Evolutionary conservation across 2,888 invertebrate species (phyloP).

Genomic region (Bellardia bayeri): DNA sequence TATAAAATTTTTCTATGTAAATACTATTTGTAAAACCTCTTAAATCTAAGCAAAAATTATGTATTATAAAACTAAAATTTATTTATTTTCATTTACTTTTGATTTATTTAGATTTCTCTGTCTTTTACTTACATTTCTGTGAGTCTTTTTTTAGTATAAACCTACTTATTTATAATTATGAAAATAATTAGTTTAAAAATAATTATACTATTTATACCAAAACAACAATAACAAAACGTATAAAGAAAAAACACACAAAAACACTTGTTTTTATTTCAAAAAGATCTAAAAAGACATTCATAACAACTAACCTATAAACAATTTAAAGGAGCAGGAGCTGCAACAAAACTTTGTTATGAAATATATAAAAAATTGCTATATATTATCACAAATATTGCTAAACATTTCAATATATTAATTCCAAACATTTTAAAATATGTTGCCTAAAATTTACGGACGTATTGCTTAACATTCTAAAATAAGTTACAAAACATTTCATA

Average conservation of each 20-base stretch:
- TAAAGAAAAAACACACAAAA: slow-evolving; percentile 67
- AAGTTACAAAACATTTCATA: background rate
- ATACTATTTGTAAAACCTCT: too few relatives aligned
- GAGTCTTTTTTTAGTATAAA: too few relatives aligned
- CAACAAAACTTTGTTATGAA: too few relatives aligned
- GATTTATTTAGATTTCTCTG: background rate
- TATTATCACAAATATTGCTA: background rate
- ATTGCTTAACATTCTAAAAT: background rate
- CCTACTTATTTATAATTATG: slow-evolving; percentile 45
- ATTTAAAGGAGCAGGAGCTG: background rate
- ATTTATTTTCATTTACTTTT: slow-evolving; percentile 14
- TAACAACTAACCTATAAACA: background rate
- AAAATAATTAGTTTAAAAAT: slow-evolving; percentile 59
- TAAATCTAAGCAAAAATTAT: too few relatives aligned
- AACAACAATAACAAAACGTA: slow-evolving; percentile 65
- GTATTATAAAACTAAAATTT: too few relatives aligned
- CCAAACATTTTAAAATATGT: background rate
- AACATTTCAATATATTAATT: slow-evolving; percentile 4
- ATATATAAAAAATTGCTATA: too few relatives aligned
- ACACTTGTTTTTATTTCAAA: slow-evolving; percentile 80
- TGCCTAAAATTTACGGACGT: background rate
- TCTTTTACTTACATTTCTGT: background rate
- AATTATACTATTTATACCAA: slow-evolving; percentile 67
- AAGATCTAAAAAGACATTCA: background rate
- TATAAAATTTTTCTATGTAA: too few relatives aligned